Base-by-base conservation (phyloP, 2,888 invertebrate genomes). In the Erannis defoliaria region DNA sequence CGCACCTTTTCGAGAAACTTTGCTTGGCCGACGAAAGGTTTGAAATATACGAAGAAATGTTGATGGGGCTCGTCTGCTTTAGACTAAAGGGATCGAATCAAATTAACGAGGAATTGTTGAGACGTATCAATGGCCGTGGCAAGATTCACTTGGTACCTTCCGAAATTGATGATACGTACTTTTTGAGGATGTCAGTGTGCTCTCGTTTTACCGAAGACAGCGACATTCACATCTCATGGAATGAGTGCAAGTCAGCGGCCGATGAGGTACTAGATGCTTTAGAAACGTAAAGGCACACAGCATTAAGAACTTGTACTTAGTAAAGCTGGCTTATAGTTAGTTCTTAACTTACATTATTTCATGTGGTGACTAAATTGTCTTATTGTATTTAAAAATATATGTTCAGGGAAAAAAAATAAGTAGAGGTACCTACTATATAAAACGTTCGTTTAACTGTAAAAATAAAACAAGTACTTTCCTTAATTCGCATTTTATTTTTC, bases 51-150 rank as follows among this genome's bases (percentile, higher is more conserved):
- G 96, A 96, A 58, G 97, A 98, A 76, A 98, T 98, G 5, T 94
- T 96, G 12, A 95, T 99, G 95, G 99, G 99, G 0, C 94, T 99
- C 16, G 99, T 99, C 31, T 99, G 99, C 90, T 99, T 99, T 93
- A 94, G 98, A 72, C 86, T 99, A 12, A 99, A 98, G 94, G 97
- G 96, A 8, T 89, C 94, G 0, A 98, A 99, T 81, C 97, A 97
- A 68, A 74, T 94, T 2, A 99, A 97, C 78, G 98, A 99, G 83
- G 92, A 93, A 2, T 89, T 99, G 1, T 86, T 98, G 66, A 97
- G 97, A 80, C 94, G 94, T 56, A 96, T 99, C 62, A 99, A 99
- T 82, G 97, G 96, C 0, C 95, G 97, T 55, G 98, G 98, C 4
- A 95, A 97, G 71, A 98, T 99, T 68, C 98, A 99, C 83, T 93